Conservation (phyloP, 2,888 invertebrate genomes). For the Ichneumon xanthorius region DNA sequence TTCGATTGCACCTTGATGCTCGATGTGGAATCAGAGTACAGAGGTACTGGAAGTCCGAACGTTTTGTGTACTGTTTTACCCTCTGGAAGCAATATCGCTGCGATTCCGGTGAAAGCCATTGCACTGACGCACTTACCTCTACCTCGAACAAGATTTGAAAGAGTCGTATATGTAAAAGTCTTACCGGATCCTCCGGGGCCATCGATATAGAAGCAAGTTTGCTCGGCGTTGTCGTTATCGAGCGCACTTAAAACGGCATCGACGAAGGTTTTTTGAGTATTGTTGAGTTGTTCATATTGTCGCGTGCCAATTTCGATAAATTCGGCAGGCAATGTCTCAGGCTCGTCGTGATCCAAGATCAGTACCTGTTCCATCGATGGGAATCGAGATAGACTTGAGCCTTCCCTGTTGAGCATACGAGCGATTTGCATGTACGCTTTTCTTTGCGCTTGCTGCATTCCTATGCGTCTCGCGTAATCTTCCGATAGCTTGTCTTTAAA, state of each 20-base stretch:
- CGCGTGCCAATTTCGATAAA: not conserved
- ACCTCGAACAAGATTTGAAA: constrained; percentile 66
- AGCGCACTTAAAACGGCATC: constrained; percentile 58
- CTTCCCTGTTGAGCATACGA: not conserved
- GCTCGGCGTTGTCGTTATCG: constrained; percentile 30
- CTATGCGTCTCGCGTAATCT: too few species aligned
- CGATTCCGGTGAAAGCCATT: constrained; percentile 64
- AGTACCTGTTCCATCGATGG: constrained; percentile 50
- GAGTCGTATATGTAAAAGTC: not conserved
- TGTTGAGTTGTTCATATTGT: constrained; percentile 64
- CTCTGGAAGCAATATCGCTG: constrained; percentile 76
- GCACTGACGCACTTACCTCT: constrained; percentile 60
- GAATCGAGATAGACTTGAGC: constrained; percentile 57
- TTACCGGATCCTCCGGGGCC: too few species aligned
- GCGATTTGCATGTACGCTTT: too few species aligned
- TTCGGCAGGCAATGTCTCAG: not conserved
- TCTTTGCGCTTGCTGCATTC: too few species aligned
- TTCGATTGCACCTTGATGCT: too few species aligned
- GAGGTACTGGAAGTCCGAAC: too few species aligned
- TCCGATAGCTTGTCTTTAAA: too few species aligned
- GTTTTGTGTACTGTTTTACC: constrained; percentile 79
- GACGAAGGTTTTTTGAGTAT: constrained; percentile 66
- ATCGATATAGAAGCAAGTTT: constrained; percentile 61
- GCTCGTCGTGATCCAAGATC: constrained; percentile 20
- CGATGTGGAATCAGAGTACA: too few species aligned